Conservation (phyloP, 2,797 vertebrate species). For the Lacerta viridis region DNA sequence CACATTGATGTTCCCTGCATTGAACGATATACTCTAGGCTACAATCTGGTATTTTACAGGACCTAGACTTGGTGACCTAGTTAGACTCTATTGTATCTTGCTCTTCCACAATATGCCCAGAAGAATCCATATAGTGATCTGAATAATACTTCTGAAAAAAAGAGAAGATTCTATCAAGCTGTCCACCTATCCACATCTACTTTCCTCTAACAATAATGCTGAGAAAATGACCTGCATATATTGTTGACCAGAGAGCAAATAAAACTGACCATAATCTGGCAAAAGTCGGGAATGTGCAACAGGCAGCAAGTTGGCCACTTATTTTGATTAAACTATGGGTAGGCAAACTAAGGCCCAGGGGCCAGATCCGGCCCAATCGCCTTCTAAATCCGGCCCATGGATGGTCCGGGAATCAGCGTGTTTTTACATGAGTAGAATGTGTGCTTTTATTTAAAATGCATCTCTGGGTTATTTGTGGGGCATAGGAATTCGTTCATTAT, state of each 20-base stretch:
- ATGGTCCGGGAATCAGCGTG: too few relatives aligned
- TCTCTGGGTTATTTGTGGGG: too few relatives aligned
- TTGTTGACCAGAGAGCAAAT: not conserved
- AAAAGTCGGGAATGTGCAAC: too few relatives aligned
- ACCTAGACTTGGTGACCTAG: not conserved
- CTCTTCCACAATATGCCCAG: not conserved
- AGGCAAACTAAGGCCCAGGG: too few relatives aligned
- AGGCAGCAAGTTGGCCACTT: too few relatives aligned
- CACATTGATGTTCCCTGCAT: not conserved
- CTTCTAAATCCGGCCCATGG: too few relatives aligned
- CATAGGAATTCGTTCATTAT: too few relatives aligned
- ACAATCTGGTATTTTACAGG: not conserved
- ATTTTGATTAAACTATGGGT: too few relatives aligned
- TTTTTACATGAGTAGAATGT: too few relatives aligned
- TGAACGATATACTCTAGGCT: not conserved
- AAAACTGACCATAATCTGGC: not conserved
- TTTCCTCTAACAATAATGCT: not conserved
- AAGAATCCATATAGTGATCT: not conserved
- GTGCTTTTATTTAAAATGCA: too few relatives aligned
- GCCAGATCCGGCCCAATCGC: too few relatives aligned
- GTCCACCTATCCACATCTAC: not conserved
- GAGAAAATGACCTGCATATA: not conserved
- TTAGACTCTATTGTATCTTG: not conserved
- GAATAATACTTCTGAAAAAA: not conserved
- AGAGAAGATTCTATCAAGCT: not conserved